Conservation (phyloP, 92 coral and sea anemone genomes). For the Chrysogorgia sp. region DNA sequence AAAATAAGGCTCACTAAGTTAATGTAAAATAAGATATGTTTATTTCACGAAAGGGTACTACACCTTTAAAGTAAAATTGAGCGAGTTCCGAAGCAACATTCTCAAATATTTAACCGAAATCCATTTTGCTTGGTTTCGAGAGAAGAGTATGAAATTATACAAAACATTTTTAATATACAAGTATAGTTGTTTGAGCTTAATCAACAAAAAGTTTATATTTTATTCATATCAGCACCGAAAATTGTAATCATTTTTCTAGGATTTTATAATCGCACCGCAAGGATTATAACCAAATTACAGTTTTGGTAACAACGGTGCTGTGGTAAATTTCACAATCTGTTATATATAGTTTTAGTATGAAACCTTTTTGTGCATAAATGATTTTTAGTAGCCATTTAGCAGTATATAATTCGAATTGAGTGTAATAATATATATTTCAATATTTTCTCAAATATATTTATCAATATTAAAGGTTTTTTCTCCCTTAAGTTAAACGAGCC, state of each 20-base stretch:
- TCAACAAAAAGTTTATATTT: slow-evolving; percentile 21
- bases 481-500: background rate
- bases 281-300: background rate
- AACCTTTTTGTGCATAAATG: slow-evolving; percentile 27
- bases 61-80: too few species aligned
- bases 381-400: slow-evolving; percentile 29
- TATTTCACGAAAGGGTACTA: too few species aligned
- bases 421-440: slow-evolving; percentile 24
- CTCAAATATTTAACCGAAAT: background rate
- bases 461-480: slow-evolving; percentile 10
- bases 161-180: slow-evolving; percentile 4
- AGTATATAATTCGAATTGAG: background rate
- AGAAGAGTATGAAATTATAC: background rate
- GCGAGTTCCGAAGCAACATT: background rate
- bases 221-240: slow-evolving; percentile 1
- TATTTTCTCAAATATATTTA: slow-evolving; percentile 29
- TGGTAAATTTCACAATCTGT: slow-evolving; percentile 38
- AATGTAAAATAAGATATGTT: too few species aligned
- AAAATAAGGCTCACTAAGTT: too few species aligned
- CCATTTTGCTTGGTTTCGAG: background rate
- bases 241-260: slow-evolving; percentile 35
- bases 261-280: slow-evolving; percentile 22
- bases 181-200: slow-evolving; percentile 21
- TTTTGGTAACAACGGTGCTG: slow-evolving; percentile 6
- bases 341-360: slow-evolving; percentile 35